Conservation (phyloP, 2,797 vertebrate species). For the Coregonus ussuriensis region DNA sequence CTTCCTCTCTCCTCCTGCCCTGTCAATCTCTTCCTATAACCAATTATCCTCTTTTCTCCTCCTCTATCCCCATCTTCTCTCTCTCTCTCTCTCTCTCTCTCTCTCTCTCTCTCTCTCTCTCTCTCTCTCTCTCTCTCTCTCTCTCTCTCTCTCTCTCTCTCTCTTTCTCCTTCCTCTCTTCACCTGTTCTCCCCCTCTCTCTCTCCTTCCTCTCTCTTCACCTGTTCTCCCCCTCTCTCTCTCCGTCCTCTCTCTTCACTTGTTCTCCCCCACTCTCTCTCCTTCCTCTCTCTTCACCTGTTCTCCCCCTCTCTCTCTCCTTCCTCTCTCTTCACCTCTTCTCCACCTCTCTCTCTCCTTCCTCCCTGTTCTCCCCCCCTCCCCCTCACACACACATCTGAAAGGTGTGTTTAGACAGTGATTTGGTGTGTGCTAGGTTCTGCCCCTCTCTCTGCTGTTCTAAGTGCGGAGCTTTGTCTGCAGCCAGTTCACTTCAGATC, state of each 20-base stretch:
- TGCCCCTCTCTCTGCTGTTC: slow-evolving; percentile 15
- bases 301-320: no score
- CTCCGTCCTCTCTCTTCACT: background rate
- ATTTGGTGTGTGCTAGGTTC: slow-evolving; percentile 31
- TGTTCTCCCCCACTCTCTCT: no score
- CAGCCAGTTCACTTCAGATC: no score
- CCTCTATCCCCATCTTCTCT: slow-evolving; percentile 12
- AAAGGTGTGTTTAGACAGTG: slow-evolving; percentile 48
- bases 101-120: slow-evolving; percentile 23
- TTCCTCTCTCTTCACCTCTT: no score
- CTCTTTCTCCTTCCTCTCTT: background rate
- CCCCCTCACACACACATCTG: background rate
- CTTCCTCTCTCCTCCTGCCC: background rate
- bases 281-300: no score
- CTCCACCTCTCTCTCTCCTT: no score
- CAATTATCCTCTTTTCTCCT: background rate
- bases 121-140: slow-evolving; percentile 12
- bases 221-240: slow-evolving; percentile 55
- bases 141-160: slow-evolving; percentile 2
- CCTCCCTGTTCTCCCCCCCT: no score
- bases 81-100: slow-evolving; percentile 15
- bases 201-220: slow-evolving; percentile 22
- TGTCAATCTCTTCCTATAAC: background rate
- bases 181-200: background rate
- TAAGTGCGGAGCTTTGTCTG: no score